phyloP scores from a whole-genome alignment of 2,113 vertebrate genomes.

The Ctenomys sociabilis region DNA sequence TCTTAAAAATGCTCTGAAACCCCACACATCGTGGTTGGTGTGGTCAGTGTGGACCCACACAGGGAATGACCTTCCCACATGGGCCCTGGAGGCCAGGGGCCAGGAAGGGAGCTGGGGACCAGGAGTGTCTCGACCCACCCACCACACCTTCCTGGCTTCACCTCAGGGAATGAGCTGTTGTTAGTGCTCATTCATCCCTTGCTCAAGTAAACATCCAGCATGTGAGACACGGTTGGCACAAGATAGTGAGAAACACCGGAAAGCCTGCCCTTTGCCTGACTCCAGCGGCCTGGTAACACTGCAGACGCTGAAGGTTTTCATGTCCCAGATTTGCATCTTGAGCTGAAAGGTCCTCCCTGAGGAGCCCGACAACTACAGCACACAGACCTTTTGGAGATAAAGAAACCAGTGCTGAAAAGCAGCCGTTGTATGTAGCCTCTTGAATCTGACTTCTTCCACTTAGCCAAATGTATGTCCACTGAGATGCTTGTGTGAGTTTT shows the following conservation, averaged over 20 bases:
- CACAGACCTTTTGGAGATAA: not conserved
- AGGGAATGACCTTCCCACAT: not conserved
- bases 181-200: not conserved
- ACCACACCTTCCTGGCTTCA: not conserved
- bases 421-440: not conserved
- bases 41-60: slow-evolving; percentile 65
- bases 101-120: fast-evolving
- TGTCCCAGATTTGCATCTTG: not conserved
- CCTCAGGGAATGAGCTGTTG: not conserved
- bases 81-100: not conserved
- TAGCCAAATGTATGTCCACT: not conserved
- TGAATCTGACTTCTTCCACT: not conserved
- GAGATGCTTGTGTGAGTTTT: not conserved
- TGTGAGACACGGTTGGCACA: too few species aligned
- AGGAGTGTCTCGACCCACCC: too few species aligned
- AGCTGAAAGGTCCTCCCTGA: slow-evolving; percentile 51
- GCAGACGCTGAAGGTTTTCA: not conserved
- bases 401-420: not conserved
- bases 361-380: slow-evolving; percentile 51
- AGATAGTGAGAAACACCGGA: not conserved
- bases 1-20: slow-evolving; percentile 79
- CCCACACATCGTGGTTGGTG: slow-evolving; percentile 79
- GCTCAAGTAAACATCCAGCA: not conserved
- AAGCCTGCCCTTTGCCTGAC: too few species aligned
- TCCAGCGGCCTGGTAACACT: too few species aligned